Base-by-base conservation (phyloP, 2,797 vertebrate species). In the Prionace glauca region DNA sequence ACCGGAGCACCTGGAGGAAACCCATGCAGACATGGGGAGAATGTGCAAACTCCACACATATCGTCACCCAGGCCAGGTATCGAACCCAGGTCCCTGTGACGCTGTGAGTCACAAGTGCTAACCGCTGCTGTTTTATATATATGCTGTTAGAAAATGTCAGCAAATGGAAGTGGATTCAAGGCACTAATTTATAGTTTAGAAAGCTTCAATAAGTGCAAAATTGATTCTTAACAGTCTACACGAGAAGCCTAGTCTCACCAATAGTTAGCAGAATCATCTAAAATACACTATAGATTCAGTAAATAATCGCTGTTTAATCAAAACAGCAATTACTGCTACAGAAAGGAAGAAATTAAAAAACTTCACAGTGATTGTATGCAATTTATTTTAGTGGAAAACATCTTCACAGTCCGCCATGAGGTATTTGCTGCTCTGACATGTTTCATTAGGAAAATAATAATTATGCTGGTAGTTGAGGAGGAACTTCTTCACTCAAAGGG, bases 371-470 rank as follows among this genome's bases (percentile, higher is more conserved):
- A 36, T 69, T 8, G 24, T 71, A 26, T 50, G 92, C 36, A 72
- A 69, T 36, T 41, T 94, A 72, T 94, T 94, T 45, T 45, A 45
- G 45, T 65, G 65, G 92, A 94, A 71, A 45, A 45, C 22, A 45
- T 22, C 26, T 24, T 26, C 92, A 71, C 32, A 45, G 41, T 41
- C 24, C 92, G 45, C 65, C 45, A 29, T 41, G 36, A 69, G 26
- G 41, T 41, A 71, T 22, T 94, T 41, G 16, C 67, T 24, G 20
- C 24, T 50, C 3, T 60, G 16, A 93, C 9, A 20, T 45, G 92
- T 94, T 94, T 69, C 67, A 94, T 94, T 94, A 94, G 71, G 26
- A 69, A 94, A 94, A 71, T 71, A 94, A 71, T 50, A 94, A 71
- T 94, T 71, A 72, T 36, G 41, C 45, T 71, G 92, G 71, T 71